phyloP scores from a whole-genome alignment of 2,888 invertebrate species.

The Agrilus cyanescens region DNA sequence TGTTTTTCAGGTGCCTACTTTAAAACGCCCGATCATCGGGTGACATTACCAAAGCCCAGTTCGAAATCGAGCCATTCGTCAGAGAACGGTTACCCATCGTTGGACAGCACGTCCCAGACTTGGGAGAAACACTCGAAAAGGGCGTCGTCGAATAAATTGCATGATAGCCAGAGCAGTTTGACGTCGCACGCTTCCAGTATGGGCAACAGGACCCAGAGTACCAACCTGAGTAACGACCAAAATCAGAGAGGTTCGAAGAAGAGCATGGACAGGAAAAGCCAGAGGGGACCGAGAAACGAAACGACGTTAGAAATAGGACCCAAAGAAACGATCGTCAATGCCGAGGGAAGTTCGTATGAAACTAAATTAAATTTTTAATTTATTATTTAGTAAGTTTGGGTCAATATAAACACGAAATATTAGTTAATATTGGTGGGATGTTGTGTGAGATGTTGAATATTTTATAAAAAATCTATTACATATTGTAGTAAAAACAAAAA shows the following conservation, averaged over 20 bases:
- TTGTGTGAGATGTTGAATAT: too few species aligned
- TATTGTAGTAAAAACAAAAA: too few species aligned
- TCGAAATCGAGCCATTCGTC: constrained; percentile 30
- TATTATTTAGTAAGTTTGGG: neutral
- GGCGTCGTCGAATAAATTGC: constrained; percentile 25
- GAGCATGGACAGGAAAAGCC: constrained; percentile 20
- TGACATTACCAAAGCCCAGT: constrained; percentile 19
- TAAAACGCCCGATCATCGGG: constrained; percentile 23
- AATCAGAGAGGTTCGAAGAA: constrained; percentile 21
- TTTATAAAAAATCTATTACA: too few species aligned
- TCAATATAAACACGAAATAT: neutral
- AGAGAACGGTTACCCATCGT: constrained; percentile 23
- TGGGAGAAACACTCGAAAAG: constrained; percentile 23
- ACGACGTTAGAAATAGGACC: constrained; percentile 18
- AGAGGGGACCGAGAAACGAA: constrained; percentile 11
- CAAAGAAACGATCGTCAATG: constrained; percentile 29
- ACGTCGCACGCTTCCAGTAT: constrained; percentile 30
- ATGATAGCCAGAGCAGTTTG: constrained; percentile 34
- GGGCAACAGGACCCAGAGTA: constrained; percentile 35
- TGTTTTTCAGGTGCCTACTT: constrained; percentile 26
- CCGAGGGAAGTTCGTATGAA: constrained; percentile 30
- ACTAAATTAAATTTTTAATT: constrained; percentile 22
- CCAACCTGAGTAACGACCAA: constrained; percentile 31
- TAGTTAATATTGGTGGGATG: too few species aligned
- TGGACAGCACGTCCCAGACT: constrained; percentile 18